Evolutionary conservation across 2,888 invertebrate species (phyloP), one percentile per base, ranked within the genome.

Genomic region (Synergus umbraculus): DNA sequence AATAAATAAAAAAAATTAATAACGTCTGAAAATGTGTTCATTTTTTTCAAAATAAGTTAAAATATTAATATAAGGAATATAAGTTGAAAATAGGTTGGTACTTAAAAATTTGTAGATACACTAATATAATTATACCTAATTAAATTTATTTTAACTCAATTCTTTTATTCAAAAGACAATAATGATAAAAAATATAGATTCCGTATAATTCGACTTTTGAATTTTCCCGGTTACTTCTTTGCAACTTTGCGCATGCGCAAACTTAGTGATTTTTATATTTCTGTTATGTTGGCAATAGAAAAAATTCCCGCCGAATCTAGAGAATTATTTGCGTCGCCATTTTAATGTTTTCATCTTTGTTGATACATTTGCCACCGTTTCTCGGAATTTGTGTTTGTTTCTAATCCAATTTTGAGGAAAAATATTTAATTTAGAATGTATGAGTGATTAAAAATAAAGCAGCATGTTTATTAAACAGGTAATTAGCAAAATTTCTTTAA

Each of bases 401-500:
- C 15, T 1, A 10, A 73, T 15, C 10, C n/a, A 54, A 73, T n/a
- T 54, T 73, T 41, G 18, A 58, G 37, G 18, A 63, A 46, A 73
- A 22, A 63, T 78, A 44, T 58, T 46, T 60, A 7, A 15, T 15
- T 22, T 18, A 67, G n/a, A 60, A 73, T 80, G 65, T 60, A 49
- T 54, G 18, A 54, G 58, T 76, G 66, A 69, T 12, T 58, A 18
- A 10, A 65, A 18, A 63, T 46, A 54, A 43, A 58, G 54, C 46
- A 81, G 18, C 18, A 80, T 82, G 80, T 80, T 63, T 46, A 80
- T 82, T 65, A 80, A 80, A 37, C 80, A 80, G 77, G 80, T 82
- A 79, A 49, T 76, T 63, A 15, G 18, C 12, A 9, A 37, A 46
- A 54, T 29, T 76, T 73, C 8, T 18, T 18, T 37, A 44, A 54